phyloP scores from a whole-genome alignment of 2,888 invertebrate species.

The Netelia melanura region DNA sequence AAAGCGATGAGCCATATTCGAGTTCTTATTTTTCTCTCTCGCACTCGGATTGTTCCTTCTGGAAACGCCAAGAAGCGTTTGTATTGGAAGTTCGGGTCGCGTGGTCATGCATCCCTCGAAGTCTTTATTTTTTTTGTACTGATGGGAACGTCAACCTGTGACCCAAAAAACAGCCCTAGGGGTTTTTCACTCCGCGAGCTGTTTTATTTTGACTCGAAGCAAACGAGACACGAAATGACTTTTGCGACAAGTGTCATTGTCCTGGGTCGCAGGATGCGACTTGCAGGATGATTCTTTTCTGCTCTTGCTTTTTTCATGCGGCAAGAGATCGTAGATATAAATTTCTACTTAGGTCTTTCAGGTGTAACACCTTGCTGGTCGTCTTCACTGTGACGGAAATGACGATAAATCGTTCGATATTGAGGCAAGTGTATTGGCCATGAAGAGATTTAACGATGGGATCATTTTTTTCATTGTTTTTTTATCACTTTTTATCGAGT shows the following conservation, averaged over 20 bases:
- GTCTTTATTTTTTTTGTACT: background rate
- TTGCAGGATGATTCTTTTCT: constrained; percentile 21
- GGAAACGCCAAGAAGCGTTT: background rate
- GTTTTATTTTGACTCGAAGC: background rate
- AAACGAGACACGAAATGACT: constrained; percentile 61
- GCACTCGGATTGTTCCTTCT: background rate
- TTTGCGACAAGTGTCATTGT: constrained; percentile 68
- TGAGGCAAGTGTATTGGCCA: constrained; percentile 4
- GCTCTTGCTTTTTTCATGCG: constrained; percentile 5
- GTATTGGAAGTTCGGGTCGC: background rate
- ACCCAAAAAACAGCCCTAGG: background rate
- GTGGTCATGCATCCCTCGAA: constrained; percentile 11
- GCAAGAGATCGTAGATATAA: background rate
- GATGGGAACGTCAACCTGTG: background rate
- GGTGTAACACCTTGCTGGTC: constrained; percentile 49
- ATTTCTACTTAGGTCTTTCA: background rate
- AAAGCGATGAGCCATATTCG: constrained; percentile 44
- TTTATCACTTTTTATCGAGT: background rate
- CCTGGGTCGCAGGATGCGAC: background rate
- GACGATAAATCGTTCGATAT: constrained; percentile 38
- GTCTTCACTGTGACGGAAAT: constrained; percentile 14
- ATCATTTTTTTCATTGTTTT: background rate
- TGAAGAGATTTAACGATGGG: constrained; percentile 9
- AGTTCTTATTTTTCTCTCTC: constrained; percentile 24
- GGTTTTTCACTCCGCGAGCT: constrained; percentile 9